Percentiles rank a stretch among this genome's conserved stretches.
Conservation (phyloP, 2,797 vertebrate genomes). For the Anguilla pacifica region DNA sequence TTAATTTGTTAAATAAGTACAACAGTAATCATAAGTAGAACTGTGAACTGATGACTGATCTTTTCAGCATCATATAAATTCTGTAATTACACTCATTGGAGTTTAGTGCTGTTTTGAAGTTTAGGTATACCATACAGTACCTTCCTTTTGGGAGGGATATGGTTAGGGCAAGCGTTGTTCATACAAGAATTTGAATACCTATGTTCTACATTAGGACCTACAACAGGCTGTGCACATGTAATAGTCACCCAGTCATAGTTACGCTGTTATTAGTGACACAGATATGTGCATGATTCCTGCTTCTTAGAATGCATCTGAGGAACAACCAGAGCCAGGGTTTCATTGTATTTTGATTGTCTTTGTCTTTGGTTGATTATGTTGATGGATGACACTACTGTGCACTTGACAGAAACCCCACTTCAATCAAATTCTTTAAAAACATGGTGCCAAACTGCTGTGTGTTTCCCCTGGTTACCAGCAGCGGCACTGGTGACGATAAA, state of each 20-base stretch:
- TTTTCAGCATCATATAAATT: neutral
- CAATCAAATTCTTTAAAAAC: neutral
- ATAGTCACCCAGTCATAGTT: neutral
- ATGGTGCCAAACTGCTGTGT: neutral
- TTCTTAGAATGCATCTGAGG: neutral
- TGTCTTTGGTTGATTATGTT: constrained; percentile 5
- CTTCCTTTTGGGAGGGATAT: neutral
- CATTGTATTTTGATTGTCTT: neutral
- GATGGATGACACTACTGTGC: neutral
- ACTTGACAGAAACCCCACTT: constrained; percentile 11
- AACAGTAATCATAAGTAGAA: neutral
- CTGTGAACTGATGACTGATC: neutral
- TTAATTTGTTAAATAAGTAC: neutral
- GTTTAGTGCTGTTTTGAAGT: neutral
- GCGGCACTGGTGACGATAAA: neutral
- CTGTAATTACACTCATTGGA: neutral
- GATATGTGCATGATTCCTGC: neutral
- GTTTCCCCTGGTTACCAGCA: neutral
- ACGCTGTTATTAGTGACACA: neutral
- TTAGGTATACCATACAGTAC: neutral
- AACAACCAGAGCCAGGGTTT: neutral
- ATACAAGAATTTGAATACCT: neutral
- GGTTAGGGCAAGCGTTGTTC: neutral
- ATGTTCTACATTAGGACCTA: too few relatives aligned
- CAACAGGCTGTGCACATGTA: too few relatives aligned